Evolutionary conservation across 1,140 invertebrate species (phyloP), one percentile per base, ranked within the genome.

Genomic region (Thalassaphorura encarpata): DNA sequence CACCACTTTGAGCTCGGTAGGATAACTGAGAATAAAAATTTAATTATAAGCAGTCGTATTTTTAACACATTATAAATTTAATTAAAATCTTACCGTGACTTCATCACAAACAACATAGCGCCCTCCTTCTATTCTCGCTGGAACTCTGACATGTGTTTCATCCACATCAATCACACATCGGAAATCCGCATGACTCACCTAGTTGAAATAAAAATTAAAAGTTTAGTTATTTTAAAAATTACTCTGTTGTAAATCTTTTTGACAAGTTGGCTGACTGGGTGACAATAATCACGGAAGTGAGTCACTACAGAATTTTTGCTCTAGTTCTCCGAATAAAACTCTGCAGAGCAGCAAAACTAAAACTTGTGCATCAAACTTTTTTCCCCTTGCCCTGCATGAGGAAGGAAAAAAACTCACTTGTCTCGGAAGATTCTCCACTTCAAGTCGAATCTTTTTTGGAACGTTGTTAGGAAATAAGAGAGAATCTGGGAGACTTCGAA

Each of bases 131-230:
- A 92, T 84, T 64, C 85, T 76, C 1, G 90, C 90, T 43, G 87
- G 84, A 5, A 94, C 80, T 58, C 86, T 79, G 77, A 93, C 84
- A 68, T 89, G 89, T 15, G 89, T 87, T 29, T 83, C 83, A 73
- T 94, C 90, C 59, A 94, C 90, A 60, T 85, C 85, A 24, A 93
- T 83, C 54, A 92, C 85, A 71, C 91, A 95, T 66, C 92, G 83
- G 68, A 93, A 92, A 28, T 87, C 87, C 16, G 84, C 84, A 62
- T 89, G 87, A 0, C 82, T 87, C 52, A 82, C 81, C 66, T 63
- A 65, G n/a, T n/a, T 48, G 31, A 36, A 51, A 19, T 19, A 39
- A 51, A 51, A 29, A 33, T 39, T n/a, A 21, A 16, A 26, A 2
- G 36, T 11, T 39, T 51, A 31, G 23, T 39, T 36, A 36, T 31